Evolutionary conservation across 2,797 vertebrate species (phyloP).

Genomic region (Arctocebus calabarensis): DNA sequence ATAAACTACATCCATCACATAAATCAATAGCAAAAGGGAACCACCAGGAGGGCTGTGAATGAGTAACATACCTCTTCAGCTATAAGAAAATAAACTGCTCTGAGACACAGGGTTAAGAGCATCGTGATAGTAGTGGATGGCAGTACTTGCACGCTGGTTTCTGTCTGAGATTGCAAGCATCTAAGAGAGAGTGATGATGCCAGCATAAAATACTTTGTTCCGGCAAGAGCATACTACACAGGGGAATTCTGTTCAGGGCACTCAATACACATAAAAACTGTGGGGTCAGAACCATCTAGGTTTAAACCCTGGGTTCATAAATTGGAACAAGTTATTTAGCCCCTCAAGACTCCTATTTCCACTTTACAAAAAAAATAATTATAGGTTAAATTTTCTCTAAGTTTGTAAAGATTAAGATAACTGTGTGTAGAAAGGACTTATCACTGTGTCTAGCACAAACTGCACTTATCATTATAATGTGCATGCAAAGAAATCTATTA

Average conservation of each 20-base stretch:
- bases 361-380: background rate
- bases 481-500: background rate
- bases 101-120: background rate
- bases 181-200: rapidly evolving
- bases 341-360: background rate
- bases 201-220: background rate
- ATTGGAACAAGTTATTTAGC: background rate
- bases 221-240: background rate
- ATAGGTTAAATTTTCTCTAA: background rate
- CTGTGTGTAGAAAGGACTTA: background rate
- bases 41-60: background rate
- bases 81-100: background rate
- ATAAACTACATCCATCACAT: background rate
- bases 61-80: background rate
- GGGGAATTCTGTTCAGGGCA: background rate
- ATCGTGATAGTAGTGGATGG: background rate
- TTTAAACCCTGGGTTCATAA: background rate
- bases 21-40: background rate
- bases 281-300: background rate
- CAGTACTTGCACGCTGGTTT: background rate
- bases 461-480: background rate
- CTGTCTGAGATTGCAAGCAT: background rate
- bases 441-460: background rate
- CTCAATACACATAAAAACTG: background rate
- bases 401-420: conserved; percentile 14